These are phyloP conservation scores for Marmota flaviventris DNA, from an alignment of 2,113 vertebrate genomes.

Conservation along the genomic window DNA sequence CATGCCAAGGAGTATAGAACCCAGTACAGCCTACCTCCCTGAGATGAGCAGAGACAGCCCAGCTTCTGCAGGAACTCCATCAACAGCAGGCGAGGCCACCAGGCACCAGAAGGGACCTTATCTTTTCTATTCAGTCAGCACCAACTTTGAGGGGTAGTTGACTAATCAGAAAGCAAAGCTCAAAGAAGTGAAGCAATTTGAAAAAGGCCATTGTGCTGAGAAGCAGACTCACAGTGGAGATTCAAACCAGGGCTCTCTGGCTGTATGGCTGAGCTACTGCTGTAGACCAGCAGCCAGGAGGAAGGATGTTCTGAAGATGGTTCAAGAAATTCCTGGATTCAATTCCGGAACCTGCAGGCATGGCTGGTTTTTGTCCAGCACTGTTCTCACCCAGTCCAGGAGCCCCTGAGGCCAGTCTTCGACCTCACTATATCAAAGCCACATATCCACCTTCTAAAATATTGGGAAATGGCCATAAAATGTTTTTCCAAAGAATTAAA, in stretches of 20 bases:
- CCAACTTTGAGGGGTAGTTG: not conserved
- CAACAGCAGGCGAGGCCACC: not conserved
- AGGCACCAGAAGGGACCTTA: not conserved
- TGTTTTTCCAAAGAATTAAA: not conserved
- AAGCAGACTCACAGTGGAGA: fast-evolving
- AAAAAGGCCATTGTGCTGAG: not conserved
- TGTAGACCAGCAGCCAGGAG: not conserved
- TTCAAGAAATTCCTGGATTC: not conserved
- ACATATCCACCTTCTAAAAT: not conserved
- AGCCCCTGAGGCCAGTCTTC: not conserved
- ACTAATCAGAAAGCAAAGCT: not conserved
- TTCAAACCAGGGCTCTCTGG: not conserved
- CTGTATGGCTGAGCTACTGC: not conserved
- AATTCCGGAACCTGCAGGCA: not conserved
- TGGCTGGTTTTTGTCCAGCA: fast-evolving
- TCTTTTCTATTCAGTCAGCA: not conserved
- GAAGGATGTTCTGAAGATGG: not conserved
- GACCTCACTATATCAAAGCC: not conserved
- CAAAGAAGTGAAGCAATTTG: not conserved
- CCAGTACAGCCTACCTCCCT: not conserved
- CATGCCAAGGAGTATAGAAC: no score
- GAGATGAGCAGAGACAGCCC: not conserved
- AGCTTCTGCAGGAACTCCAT: not conserved
- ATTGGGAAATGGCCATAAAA: not conserved
- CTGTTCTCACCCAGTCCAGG: not conserved